Conservation (phyloP, 1,140 invertebrate species). For the Pseudomyrmex concolor region DNA sequence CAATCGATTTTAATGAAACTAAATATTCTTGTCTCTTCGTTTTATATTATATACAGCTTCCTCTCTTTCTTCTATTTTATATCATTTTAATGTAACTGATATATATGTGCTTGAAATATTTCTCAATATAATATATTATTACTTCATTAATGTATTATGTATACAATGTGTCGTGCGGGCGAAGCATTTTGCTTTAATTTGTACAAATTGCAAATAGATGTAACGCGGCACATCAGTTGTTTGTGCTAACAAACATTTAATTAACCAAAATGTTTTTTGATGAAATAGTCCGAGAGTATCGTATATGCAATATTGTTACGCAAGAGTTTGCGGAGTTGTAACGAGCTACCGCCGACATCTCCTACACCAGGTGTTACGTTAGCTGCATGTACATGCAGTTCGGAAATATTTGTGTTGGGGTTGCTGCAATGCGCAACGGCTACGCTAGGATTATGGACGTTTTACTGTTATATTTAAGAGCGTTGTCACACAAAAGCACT, state of each 20-base stretch:
- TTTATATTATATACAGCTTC: too few species aligned
- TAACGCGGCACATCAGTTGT: neutral
- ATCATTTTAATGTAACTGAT: too few species aligned
- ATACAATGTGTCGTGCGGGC: too few species aligned
- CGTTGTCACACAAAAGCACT: conserved; percentile 40
- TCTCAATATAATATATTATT: too few species aligned
- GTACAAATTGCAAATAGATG: too few species aligned
- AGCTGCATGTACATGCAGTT: conserved; percentile 48
- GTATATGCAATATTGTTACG: neutral
- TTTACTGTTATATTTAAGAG: conserved; percentile 40
- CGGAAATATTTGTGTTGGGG: conserved; percentile 55
- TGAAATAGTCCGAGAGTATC: neutral
- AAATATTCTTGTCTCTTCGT: too few species aligned
- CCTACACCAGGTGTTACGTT: conserved; percentile 51
- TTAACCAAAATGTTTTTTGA: conserved; percentile 12
- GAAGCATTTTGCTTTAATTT: too few species aligned
- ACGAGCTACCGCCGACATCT: neutral
- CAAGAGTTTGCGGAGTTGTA: neutral
- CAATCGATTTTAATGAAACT: too few species aligned
- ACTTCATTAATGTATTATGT: too few species aligned
- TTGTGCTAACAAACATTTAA: neutral
- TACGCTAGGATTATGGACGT: conserved; percentile 39
- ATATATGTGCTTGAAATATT: too few species aligned
- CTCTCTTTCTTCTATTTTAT: too few species aligned
- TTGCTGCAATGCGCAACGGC: conserved; percentile 76